Evolutionary conservation across 2,797 vertebrate species (phyloP), one percentile per base, ranked within the genome.

Genomic region (Lagocephalus sceleratus): DNA sequence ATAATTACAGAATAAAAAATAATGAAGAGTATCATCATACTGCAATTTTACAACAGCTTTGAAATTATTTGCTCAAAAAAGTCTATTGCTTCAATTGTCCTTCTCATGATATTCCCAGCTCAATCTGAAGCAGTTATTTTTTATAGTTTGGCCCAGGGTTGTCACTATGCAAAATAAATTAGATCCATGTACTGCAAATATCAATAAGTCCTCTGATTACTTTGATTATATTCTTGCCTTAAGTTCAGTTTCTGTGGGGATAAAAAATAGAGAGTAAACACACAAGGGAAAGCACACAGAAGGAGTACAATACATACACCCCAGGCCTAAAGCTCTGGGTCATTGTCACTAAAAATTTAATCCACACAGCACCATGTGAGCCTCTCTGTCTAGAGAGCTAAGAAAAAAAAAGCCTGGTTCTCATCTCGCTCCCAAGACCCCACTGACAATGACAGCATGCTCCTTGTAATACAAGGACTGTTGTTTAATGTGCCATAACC

Each of bases 331-430:
- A 39, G 68, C 68, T 83, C 64, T 72, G 53, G 79, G 83, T 85
- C 76, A 77, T 73, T 88, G 84, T 87, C 83, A 83, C 66, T 81
- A 82, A 70, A 75, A 79, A 84, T 86, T 66, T 35, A 72, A 74
- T 84, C 82, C 70, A 73, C 70, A 70, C 60, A 65, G 57, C 61
- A 41, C 62, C 66, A 66, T 62, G 68, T 71, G 76, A 81, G 76
- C 66, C 63, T 20, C 62, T 68, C 56, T 70, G 68, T 76, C 67
- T 72, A 12, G 51, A 68, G 63, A 83, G 73, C 52, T 55, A 70
- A 77, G 56, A 71, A 41, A 71, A 69, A 5, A 51, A 68, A 76
- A 57, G 63, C 64, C 75, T 72, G 73, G 57, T 79, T 73, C 76
- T 76, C 78, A 48, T 85, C 75, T 77, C 16, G 8, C 55, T 76